Base-by-base conservation (phyloP, 2,113 vertebrate genomes). In the Drymodes brunneopygia region DNA sequence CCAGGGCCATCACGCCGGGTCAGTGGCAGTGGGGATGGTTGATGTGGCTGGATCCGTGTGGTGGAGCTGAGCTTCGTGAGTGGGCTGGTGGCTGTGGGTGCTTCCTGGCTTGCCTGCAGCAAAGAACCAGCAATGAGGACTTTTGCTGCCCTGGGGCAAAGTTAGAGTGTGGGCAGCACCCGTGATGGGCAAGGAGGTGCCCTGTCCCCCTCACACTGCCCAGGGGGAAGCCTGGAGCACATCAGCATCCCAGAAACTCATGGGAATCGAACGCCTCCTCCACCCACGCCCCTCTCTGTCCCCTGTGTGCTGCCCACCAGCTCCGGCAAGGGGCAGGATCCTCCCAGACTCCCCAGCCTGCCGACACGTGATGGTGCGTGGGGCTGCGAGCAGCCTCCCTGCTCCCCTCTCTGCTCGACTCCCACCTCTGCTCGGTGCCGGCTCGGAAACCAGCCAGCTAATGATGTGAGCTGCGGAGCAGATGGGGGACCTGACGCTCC, bases 361-460 rank as follows among this genome's bases (percentile, higher is more conserved):
- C 75, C 2, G 3, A 44, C 15, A 18, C 3, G 6, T 0, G 42
- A 7, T 18, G 51, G 51, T 4, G 60, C 2, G 6, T 3, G 20
- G 88, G 40, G 47, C 47, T 53, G 61, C 53, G 57, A 79, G 61
- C 84, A 53, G 48, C 77, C 58, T 90, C 75, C 51, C 73, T 50
- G 73, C 79, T 85, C 74, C 61, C 57, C 60, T 85, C 61, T 62
- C 73, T 21, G 44, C 83, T 95, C 56, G 0, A 22, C 91, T 92
- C 95, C 96, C 93, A 95, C 94, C 93, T 92, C 94, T 91, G 94
- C 91, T 94, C 71, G 58, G 80, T 77, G 71, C 33, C 6, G 19
- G 72, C 62, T 95, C 70, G 89, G 96, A 95, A 95, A 96, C 86
- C 96, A 95, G 96, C 96, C 95, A 96, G 94, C 94, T 97, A 95